phyloP scores from a whole-genome alignment of 2,113 vertebrate species.

The Paramormyrops kingsleyae region DNA sequence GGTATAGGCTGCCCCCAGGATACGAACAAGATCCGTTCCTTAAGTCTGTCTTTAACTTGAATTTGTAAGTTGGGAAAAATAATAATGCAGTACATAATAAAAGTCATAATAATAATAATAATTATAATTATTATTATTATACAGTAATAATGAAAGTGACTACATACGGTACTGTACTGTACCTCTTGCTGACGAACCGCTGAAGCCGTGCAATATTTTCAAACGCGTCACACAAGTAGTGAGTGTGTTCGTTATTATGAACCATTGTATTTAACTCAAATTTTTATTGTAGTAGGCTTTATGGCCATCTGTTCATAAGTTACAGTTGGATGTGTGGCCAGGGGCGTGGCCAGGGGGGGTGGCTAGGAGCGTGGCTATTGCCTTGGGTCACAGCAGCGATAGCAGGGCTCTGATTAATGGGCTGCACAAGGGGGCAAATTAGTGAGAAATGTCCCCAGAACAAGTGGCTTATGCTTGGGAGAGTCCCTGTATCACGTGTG shows the following conservation, averaged over 20 bases:
- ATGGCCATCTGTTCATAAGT: not conserved
- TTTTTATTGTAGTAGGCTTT: not conserved
- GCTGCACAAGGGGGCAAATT: not conserved
- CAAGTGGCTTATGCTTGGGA: not conserved
- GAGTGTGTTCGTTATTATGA: not conserved
- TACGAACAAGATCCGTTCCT: not conserved
- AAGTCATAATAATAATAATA: not conserved
- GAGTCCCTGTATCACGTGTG: not conserved
- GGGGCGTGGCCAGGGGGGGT: not conserved
- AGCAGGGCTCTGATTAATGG: no score
- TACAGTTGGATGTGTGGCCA: not conserved
- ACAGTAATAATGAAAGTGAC: not conserved
- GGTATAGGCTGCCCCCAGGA: not conserved
- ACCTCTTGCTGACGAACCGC: not conserved
- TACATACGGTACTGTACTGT: not conserved
- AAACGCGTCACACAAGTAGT: not conserved
- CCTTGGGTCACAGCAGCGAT: not conserved
- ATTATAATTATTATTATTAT: not conserved
- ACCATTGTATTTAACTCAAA: not conserved
- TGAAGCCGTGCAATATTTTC: not conserved
- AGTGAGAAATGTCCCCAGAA: not conserved
- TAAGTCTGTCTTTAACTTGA: not conserved
- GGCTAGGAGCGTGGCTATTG: not conserved
- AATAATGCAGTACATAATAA: not conserved
- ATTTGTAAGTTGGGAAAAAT: not conserved